These are phyloP conservation scores for Neolamprologus variostigma DNA, from an alignment of 2,113 vertebrate species.

Conservation along the genomic window DNA sequence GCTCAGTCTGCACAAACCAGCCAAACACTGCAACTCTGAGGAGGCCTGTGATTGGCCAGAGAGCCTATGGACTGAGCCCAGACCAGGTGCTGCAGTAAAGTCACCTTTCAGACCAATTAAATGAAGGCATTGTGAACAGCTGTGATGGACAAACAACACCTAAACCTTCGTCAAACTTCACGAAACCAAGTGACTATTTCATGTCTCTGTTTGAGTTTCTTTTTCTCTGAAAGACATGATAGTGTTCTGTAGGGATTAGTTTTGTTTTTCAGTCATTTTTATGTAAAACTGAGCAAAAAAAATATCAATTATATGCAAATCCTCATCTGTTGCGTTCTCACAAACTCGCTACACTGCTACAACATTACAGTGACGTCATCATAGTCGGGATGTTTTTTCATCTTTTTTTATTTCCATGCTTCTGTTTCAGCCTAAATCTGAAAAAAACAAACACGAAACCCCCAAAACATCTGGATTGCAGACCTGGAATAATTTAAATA, in stretches of 20 bases:
- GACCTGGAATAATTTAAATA: not conserved
- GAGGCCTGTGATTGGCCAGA: not conserved
- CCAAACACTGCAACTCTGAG: not conserved
- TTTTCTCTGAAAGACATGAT: not conserved
- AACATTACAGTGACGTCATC: not conserved
- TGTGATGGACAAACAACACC: not conserved
- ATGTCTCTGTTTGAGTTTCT: not conserved
- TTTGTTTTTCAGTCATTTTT: not conserved
- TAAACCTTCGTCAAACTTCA: not conserved
- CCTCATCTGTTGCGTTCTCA: not conserved
- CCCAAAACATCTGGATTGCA: not conserved
- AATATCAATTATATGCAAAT: not conserved
- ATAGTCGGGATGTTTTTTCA: not conserved
- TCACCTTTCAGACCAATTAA: not conserved
- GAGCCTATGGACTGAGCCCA: not conserved
- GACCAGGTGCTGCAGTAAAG: not conserved
- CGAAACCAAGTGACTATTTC: not conserved
- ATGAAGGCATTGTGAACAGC: not conserved
- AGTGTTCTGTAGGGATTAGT: not conserved
- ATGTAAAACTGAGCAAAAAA: not conserved
- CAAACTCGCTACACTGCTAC: not conserved
- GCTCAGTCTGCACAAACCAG: not conserved
- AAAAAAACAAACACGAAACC: not conserved
- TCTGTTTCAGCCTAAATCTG: not conserved
- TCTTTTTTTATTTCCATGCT: not conserved